Base-by-base conservation (phyloP, 2,797 vertebrate species). In the Lemur catta region DNA sequence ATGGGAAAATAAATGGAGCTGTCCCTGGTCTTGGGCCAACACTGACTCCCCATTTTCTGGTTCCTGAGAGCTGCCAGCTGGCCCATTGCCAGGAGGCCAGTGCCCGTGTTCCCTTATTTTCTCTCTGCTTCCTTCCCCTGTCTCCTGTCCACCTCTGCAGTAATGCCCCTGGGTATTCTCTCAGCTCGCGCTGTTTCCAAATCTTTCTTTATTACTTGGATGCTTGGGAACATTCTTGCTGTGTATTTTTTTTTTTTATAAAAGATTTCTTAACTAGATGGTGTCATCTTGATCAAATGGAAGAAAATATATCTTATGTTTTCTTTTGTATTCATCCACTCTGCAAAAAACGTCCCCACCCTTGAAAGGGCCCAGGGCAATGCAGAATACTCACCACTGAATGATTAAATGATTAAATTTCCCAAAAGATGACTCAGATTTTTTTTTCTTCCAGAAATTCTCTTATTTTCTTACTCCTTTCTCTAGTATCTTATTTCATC, bases 401-500 rank as follows among this genome's bases (percentile, higher is more conserved):
- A 89, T 43, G 48, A 57, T 50, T 82, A 71, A 82, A 35, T 57
- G 24, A 82, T 9, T 69, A 46, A 41, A 67, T 95, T 96, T 78
- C 18, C 48, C 11, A 59, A 95, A 97, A 35, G n/a, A 82, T 78
- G 57, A 85, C 48, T 92, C 52, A 30, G 41, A 46, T 12, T 30
- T 8, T 41, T 41, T 67, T 61, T 71, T 48, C 59, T 30, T 50
- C 17, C 7, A 84, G 24, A 24, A n/a, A 18, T 92, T 93, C 59
- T 80, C 35, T 85, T 94, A n/a, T 93, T 93, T 95, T 94, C 89
- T 55, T 89, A 84, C 22, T 80, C 6, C 57, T 46, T 79, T 69
- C 74, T 69, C 63, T 76, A 72, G 63, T 85, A 22, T 52, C 69
- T 94, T 89, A 92, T 92, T 90, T 82, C 15, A 85, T 69, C n/a